Percentiles rank a stretch among this genome's conserved stretches.
Conservation (phyloP, 2,797 vertebrate species). For the Premnoplex brunnescens region DNA sequence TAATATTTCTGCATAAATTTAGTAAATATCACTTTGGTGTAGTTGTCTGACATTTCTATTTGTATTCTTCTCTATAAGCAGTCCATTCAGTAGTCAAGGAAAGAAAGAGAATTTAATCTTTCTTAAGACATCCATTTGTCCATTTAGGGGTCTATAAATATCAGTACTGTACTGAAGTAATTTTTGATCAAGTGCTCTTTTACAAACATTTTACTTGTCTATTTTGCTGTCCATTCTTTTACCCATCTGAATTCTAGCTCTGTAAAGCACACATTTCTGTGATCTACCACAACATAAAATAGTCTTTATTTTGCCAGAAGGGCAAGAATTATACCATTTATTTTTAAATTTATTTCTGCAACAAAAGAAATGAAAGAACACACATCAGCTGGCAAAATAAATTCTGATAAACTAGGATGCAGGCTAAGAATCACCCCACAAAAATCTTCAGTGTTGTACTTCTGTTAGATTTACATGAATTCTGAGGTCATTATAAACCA, state of each 20-base stretch:
- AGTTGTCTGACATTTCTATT: background rate
- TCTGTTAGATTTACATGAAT: background rate
- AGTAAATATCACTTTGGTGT: background rate
- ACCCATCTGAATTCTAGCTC: background rate
- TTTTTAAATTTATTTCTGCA: background rate
- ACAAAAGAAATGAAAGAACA: background rate
- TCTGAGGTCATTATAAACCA: slow-evolving; percentile 48
- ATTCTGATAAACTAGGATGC: background rate
- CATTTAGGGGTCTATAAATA: background rate
- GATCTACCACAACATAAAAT: background rate
- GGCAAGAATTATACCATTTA: background rate
- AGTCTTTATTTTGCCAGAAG: background rate
- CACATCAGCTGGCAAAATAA: background rate
- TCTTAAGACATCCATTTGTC: background rate
- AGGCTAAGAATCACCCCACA: background rate
- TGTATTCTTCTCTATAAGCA: background rate
- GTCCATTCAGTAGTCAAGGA: background rate
- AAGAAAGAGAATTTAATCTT: background rate
- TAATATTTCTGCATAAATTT: background rate
- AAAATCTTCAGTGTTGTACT: background rate
- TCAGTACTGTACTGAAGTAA: background rate
- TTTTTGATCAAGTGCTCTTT: background rate
- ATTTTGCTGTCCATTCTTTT: background rate
- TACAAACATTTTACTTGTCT: background rate
- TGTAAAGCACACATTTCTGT: background rate